Evolutionary conservation across 1,140 invertebrate species (phyloP).

Genomic region (Rhagoletis pomonella): DNA sequence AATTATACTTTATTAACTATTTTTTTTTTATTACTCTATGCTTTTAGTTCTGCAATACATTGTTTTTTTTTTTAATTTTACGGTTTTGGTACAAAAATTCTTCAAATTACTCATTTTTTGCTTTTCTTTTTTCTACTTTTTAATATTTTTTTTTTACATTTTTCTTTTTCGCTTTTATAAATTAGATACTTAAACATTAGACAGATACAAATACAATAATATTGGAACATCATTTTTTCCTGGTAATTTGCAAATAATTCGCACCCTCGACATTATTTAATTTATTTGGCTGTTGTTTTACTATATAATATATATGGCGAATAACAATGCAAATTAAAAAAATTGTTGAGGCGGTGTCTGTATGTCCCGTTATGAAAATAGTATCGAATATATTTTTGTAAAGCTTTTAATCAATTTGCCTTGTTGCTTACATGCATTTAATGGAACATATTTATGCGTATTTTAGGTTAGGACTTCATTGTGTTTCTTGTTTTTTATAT

Average conservation of each 20-base stretch:
- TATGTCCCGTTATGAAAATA: no score
- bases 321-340: neutral
- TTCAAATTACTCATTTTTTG: slow-evolving; percentile 50
- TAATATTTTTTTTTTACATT: slow-evolving; percentile 33
- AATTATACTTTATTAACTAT: slow-evolving; percentile 30
- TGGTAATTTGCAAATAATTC: slow-evolving; percentile 40
- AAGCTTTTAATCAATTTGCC: neutral
- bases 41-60: neutral
- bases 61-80: slow-evolving; percentile 9
- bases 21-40: neutral
- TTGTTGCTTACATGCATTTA: neutral
- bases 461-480: slow-evolving; percentile 1
- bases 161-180: slow-evolving; percentile 46
- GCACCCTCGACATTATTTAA: slow-evolving; percentile 10
- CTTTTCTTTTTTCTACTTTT: slow-evolving; percentile 40
- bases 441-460: slow-evolving; percentile 4
- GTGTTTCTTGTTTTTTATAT: neutral
- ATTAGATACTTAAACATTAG: slow-evolving; percentile 50
- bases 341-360: no score
- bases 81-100: slow-evolving; percentile 38
- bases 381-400: neutral
- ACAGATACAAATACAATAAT: slow-evolving; percentile 49
- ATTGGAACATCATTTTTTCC: slow-evolving; percentile 36
- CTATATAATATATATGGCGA: slow-evolving; percentile 1
- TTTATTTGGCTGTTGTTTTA: neutral